Conservation (phyloP, 2,113 vertebrate species). For the Chrysochloris asiatica region DNA sequence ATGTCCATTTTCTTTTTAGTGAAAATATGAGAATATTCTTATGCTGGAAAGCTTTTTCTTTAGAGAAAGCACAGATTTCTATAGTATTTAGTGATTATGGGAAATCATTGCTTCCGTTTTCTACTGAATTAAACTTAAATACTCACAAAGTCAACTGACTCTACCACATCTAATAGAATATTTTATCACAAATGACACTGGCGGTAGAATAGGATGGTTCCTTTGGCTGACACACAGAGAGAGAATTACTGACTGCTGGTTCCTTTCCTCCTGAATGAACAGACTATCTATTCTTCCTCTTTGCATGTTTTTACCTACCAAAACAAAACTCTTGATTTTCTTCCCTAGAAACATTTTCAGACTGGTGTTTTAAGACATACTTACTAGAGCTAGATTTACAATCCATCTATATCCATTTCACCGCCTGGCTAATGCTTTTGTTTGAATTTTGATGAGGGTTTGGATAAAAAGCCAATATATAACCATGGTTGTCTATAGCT, state of each 20-base stretch:
- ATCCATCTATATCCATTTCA: too few species aligned
- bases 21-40: background rate
- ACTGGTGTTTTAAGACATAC: too few species aligned
- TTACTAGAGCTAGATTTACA: too few species aligned
- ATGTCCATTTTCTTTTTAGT: constrained; percentile 30
- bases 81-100: constrained; percentile 27
- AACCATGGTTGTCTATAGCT: too few species aligned
- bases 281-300: too few species aligned
- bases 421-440: too few species aligned
- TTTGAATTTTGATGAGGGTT: too few species aligned
- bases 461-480: too few species aligned
- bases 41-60: constrained; percentile 1
- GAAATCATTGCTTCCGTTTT: constrained; percentile 41
- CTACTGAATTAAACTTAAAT: background rate
- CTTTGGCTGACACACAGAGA: too few species aligned
- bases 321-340: background rate
- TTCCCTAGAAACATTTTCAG: background rate
- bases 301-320: background rate
- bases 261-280: background rate
- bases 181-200: constrained; percentile 37
- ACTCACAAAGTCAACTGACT: background rate
- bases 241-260: background rate
- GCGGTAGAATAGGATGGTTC: background rate
- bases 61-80: background rate
- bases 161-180: background rate